phyloP scores from a whole-genome alignment of 2,888 invertebrate genomes.

The Pelosia muscerda region DNA sequence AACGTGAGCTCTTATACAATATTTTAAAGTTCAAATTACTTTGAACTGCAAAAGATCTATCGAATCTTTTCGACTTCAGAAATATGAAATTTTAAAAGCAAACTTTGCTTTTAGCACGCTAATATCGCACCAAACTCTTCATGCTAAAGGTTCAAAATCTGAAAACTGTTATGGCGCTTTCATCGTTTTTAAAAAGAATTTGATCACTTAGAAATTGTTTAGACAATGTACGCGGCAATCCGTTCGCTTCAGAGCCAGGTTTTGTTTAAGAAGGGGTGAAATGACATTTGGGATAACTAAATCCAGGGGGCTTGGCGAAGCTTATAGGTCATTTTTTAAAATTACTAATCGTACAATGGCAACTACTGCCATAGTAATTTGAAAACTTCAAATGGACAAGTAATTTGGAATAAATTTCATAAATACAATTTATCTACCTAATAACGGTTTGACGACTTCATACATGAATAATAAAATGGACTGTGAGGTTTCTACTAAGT shows the following conservation, averaged over 20 bases:
- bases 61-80: slow-evolving; percentile 59
- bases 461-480: background rate
- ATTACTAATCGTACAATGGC: slow-evolving; percentile 61
- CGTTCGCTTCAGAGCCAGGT: slow-evolving; percentile 81
- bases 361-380: slow-evolving; percentile 19
- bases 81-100: slow-evolving; percentile 63
- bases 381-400: background rate
- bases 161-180: slow-evolving; percentile 40
- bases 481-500: too few relatives aligned
- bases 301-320: slow-evolving; percentile 63
- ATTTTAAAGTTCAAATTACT: slow-evolving; percentile 51
- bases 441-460: background rate
- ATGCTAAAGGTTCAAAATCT: slow-evolving; percentile 32
- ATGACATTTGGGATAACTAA: slow-evolving; percentile 81
- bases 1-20: slow-evolving; percentile 52
- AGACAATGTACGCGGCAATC: slow-evolving; percentile 82
- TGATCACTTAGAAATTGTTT: slow-evolving; percentile 80
- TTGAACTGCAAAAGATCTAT: slow-evolving; percentile 48
- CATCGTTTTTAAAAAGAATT: slow-evolving; percentile 56
- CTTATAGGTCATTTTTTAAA: slow-evolving; percentile 82
- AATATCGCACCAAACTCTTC: slow-evolving; percentile 23
- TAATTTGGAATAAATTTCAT: background rate
- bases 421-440: background rate
- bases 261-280: slow-evolving; percentile 81
- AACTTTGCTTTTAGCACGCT: slow-evolving; percentile 47